phyloP scores from a whole-genome alignment of 1,140 invertebrate genomes.

The Drosophila arizonae region DNA sequence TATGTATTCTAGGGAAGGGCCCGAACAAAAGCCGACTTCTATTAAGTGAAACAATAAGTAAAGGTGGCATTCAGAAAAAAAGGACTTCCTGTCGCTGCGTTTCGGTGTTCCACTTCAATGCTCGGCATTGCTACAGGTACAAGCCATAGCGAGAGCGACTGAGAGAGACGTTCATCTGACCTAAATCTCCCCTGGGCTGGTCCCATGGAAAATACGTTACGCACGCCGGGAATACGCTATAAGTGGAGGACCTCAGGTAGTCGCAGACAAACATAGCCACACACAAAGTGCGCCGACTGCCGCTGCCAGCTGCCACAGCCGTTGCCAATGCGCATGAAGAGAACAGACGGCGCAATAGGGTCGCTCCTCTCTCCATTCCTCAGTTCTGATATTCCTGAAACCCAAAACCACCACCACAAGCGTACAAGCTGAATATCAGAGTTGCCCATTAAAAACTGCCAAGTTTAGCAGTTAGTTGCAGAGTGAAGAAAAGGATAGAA shows the following conservation, averaged over 20 bases:
- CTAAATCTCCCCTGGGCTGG: conserved; percentile 49
- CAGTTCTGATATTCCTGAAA: conserved; percentile 58
- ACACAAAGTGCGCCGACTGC: conserved; percentile 35
- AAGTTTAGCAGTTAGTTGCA: too few relatives aligned
- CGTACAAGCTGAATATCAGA: not conserved
- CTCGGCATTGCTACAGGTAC: conserved; percentile 60
- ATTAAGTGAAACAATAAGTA: conserved; percentile 38
- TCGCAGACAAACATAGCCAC: conserved; percentile 43
- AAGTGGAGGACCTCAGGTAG: conserved; percentile 52
- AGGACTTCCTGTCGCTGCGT: conserved; percentile 62
- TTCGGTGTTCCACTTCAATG: conserved; percentile 47
- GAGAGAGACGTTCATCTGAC: conserved; percentile 25
- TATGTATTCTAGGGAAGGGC: not conserved
- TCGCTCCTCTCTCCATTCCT: conserved; percentile 3
- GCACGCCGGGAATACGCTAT: conserved; percentile 41
- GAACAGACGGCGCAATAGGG: conserved; percentile 32
- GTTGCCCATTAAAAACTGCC: not conserved
- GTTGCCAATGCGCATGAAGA: conserved; percentile 50
- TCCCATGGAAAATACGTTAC: conserved; percentile 62
- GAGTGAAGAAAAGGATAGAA: not conserved
- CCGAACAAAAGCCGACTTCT: conserved; percentile 32
- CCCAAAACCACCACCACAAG: conserved; percentile 50
- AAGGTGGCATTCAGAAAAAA: conserved; percentile 31
- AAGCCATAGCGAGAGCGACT: not conserved
- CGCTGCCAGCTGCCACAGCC: conserved; percentile 54